A percentile compares a stretch with the other conserved stretches of the same genome.
These are phyloP conservation scores for Arizona elegans DNA, from an alignment of 2,113 vertebrate genomes.

Conservation along the genomic window DNA sequence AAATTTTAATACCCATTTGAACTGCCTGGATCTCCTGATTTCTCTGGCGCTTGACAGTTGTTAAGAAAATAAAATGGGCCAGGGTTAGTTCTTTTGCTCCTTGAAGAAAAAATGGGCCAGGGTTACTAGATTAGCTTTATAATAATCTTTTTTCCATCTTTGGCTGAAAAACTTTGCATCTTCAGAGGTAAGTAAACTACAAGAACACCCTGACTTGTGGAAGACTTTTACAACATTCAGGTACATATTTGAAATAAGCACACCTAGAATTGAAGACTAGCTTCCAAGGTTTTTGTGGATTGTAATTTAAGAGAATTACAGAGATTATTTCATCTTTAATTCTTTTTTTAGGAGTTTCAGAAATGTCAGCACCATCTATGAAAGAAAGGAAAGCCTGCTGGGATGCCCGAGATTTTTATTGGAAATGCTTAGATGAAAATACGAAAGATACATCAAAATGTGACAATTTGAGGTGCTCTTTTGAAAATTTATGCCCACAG, in stretches of 20 bases:
- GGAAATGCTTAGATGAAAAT: slow-evolving; percentile 84
- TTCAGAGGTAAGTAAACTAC: neutral
- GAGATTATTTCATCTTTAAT: neutral
- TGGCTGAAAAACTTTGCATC: neutral
- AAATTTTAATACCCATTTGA: neutral
- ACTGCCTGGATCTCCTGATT: neutral
- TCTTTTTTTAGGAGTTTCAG: neutral
- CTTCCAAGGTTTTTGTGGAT: neutral
- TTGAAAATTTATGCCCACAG: slow-evolving; percentile 82
- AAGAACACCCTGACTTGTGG: neutral
- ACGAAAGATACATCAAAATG: slow-evolving; percentile 69
- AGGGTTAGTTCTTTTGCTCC: neutral
- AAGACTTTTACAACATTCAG: neutral
- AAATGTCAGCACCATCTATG: slow-evolving; percentile 84
- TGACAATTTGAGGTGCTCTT: slow-evolving; percentile 68
- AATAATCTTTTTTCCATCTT: neutral
- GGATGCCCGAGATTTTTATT: slow-evolving; percentile 82
- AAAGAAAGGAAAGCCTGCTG: slow-evolving; percentile 84
- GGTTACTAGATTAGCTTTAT: neutral
- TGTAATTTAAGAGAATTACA: neutral
- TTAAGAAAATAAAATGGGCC: neutral
- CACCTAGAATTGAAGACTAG: neutral
- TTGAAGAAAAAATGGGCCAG: neutral
- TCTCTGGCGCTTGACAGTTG: neutral
- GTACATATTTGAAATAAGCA: neutral